These are phyloP conservation scores for Otolemur garnettii DNA, from an alignment of 2,113 vertebrate genomes.

Conservation along the genomic window DNA sequence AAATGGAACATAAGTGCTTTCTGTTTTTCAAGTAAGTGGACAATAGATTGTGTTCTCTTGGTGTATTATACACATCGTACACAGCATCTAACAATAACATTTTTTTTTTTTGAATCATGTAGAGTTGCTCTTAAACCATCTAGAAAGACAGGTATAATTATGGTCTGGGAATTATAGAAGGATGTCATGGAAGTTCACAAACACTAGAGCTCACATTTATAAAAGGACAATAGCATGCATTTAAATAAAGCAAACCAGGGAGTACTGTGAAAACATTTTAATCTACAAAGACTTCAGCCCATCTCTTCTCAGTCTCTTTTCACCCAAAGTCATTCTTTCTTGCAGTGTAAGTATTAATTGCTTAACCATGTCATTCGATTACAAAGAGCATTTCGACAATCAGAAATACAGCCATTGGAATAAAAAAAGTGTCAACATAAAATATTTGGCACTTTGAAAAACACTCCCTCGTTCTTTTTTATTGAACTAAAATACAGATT, in stretches of 20 bases:
- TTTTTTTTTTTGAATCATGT: conserved; percentile 2
- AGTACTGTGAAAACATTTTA: conserved; percentile 10
- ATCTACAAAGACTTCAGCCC: not conserved
- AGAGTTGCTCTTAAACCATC: conserved; percentile 67
- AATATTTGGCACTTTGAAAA: not conserved
- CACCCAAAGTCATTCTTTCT: not conserved
- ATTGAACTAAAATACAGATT: not conserved
- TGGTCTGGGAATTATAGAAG: conserved; percentile 6
- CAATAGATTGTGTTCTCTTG: not conserved
- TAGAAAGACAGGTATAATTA: conserved; percentile 26
- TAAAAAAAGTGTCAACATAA: not conserved
- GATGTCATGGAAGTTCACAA: conserved; percentile 45
- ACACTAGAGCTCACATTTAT: not conserved
- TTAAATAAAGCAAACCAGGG: conserved; percentile 3
- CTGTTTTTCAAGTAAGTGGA: conserved; percentile 54
- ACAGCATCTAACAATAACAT: not conserved
- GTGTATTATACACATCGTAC: not conserved
- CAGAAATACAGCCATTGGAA: not conserved
- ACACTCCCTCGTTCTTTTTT: not conserved
- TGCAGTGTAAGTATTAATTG: not conserved
- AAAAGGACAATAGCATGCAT: not conserved
- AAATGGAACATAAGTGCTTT: conserved; percentile 2
- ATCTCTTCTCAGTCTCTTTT: not conserved
- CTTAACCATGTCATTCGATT: not conserved
- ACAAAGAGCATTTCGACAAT: not conserved